Conservation (phyloP, 2,113 vertebrate species). For the Burhinus oedicnemus region DNA sequence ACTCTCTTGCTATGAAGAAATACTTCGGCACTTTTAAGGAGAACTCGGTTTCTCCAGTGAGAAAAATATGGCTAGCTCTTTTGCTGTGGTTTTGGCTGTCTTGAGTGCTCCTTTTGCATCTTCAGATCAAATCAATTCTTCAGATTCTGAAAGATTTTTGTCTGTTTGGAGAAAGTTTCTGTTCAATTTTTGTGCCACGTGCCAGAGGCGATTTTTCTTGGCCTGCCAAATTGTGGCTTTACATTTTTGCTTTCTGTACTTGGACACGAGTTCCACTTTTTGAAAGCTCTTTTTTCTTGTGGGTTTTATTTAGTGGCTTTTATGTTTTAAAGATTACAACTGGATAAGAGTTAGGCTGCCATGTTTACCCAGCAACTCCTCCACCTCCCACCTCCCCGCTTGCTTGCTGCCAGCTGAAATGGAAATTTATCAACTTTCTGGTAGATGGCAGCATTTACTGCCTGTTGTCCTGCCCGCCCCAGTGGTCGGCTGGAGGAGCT, state of each 20-base stretch:
- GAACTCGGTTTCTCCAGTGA: not conserved
- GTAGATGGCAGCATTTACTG: constrained; percentile 53
- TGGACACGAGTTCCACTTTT: fast-evolving
- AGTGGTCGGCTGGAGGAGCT: not conserved
- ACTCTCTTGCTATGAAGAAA: not conserved
- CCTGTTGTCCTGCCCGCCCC: not conserved
- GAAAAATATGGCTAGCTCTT: not conserved
- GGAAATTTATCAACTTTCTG: not conserved
- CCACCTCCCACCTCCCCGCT: not conserved
- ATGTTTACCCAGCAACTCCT: not conserved
- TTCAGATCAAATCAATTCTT: not conserved
- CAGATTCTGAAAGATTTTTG: not conserved
- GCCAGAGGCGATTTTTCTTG: not conserved
- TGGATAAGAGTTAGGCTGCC: not conserved
- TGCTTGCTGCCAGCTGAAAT: not conserved
- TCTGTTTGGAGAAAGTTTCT: not conserved
- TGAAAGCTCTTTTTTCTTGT: not conserved
- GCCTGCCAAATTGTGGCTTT: fast-evolving
- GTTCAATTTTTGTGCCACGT: fast-evolving
- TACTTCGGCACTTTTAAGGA: not conserved
- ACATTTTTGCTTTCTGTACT: fast-evolving
- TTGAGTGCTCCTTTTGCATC: not conserved
- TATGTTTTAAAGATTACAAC: not conserved
- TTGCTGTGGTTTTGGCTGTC: not conserved
- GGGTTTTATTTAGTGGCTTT: not conserved